phyloP scores from a whole-genome alignment of 2,888 invertebrate genomes.

The Piscicola geometra region DNA sequence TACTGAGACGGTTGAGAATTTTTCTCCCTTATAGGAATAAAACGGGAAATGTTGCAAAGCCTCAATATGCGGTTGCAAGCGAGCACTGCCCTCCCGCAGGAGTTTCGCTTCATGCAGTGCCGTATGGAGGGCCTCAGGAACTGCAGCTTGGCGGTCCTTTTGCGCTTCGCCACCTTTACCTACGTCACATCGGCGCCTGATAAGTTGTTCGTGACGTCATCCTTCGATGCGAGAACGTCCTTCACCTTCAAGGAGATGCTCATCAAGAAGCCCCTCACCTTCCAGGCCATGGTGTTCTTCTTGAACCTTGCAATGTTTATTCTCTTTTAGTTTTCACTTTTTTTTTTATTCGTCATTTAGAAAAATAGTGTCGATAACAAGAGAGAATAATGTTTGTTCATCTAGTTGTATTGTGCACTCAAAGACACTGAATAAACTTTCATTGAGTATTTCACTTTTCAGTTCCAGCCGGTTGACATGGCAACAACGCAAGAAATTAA shows the following conservation, averaged over 20 bases:
- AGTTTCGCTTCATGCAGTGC: conserved; percentile 28
- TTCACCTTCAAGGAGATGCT: conserved; percentile 45
- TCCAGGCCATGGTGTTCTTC: conserved; percentile 46
- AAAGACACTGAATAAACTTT: background rate
- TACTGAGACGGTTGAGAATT: no score
- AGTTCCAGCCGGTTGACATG: conserved; percentile 50
- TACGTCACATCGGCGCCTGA: conserved; percentile 44
- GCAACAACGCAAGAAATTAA: conserved; percentile 47
- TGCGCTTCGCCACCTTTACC: conserved; percentile 46
- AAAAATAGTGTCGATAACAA: no score
- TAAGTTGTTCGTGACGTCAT: conserved; percentile 47
- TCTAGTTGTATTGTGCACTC: background rate
- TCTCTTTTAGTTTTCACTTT: no score
- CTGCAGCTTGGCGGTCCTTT: conserved; percentile 46
- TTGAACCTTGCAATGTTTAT: background rate
- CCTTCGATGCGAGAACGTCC: conserved; percentile 48
- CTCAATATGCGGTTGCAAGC: no score
- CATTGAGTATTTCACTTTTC: background rate
- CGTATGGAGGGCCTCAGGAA: background rate
- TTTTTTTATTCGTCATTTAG: no score
- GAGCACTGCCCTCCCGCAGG: conserved; percentile 16
- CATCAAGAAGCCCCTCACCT: conserved; percentile 44
- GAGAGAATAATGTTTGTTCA: no score
- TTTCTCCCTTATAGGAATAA: no score
- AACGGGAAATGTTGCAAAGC: no score